Base-by-base conservation (phyloP, 2,888 invertebrate genomes). In the Oscheius sp. region DNA sequence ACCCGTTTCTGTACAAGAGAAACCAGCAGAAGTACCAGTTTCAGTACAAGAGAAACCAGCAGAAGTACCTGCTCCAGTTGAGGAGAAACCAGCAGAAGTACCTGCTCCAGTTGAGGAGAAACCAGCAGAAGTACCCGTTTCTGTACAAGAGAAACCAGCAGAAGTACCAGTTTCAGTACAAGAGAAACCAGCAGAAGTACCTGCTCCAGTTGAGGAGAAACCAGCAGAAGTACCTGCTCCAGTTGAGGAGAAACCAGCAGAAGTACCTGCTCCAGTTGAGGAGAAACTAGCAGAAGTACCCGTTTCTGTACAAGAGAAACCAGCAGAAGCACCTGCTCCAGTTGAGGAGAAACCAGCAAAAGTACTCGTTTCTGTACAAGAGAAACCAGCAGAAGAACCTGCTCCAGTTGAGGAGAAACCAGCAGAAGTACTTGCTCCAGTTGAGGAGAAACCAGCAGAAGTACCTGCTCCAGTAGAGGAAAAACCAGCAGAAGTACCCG, bases 91-190 rank as follows among this genome's bases (percentile, higher is more conserved):
- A 22, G 47, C 24, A 6, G 47, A 47, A 22, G 47, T 47, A 12
- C 47, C 47, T 12, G 47, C 47, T 47, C 47, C 47, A 47, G 47
- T 22, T 3, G 47, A 47, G 20, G 17, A 47, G 47, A 47, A 47
- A 20, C 47, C 47, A 47, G 47, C 12, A 6, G 47, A 47, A 47
- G 47, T 47, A 12, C 47, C 47, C 4, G 47, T 24, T 47, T 24
- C 8, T 24, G 47, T 22, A 2, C 22, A 47, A 24, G 17, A 47
- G 47, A 47, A 47, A 24, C 20, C 20, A 24, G 47, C 47, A 6
- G 47, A 47, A 22, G 47, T 47, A 12, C 47, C 47, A 3, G 47
- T 24, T 47, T 24, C 47, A 22, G 47, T 20, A 3, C 22, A 47
- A 24, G 22, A 47, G 22, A 47, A 47, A 22, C 47, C 47, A 22